phyloP scores from a whole-genome alignment of 1,140 invertebrate genomes.

The Drosophila nikananu region DNA sequence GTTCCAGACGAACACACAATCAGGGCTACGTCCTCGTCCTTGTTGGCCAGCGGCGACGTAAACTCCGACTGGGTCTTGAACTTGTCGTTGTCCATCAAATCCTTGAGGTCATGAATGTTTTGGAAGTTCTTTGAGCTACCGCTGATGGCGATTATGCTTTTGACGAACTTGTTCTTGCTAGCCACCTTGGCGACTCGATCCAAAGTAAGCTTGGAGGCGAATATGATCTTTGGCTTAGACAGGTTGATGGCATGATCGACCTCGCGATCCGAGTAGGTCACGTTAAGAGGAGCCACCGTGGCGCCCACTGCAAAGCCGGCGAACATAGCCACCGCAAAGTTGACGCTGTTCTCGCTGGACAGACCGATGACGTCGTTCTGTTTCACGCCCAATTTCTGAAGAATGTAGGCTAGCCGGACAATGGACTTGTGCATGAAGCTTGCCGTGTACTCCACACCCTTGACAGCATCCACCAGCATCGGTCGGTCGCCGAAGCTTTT shows the following conservation, averaged over 20 bases:
- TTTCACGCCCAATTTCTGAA: constrained; percentile 85
- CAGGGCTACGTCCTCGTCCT: constrained; percentile 69
- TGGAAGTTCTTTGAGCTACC: constrained; percentile 65
- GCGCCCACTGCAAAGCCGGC: constrained; percentile 87
- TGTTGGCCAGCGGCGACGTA: constrained; percentile 54
- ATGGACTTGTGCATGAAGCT: constrained; percentile 85
- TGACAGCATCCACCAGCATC: constrained; percentile 85
- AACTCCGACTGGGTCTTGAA: constrained; percentile 56
- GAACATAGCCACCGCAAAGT: constrained; percentile 86
- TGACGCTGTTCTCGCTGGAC: constrained; percentile 87
- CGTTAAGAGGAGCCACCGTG: constrained; percentile 87
- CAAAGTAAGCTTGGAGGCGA: constrained; percentile 87
- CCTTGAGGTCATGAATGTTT: constrained; percentile 52
- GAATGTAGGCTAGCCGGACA: constrained; percentile 85
- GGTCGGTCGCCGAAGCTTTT: constrained; percentile 63
- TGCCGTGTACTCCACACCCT: constrained; percentile 82
- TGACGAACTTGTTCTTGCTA: constrained; percentile 85
- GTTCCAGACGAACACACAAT: constrained; percentile 90
- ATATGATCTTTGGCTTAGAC: constrained; percentile 89
- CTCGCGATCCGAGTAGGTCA: constrained; percentile 88
- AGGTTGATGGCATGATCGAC: constrained; percentile 88
- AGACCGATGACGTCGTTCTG: constrained; percentile 87
- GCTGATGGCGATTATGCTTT: constrained; percentile 85
- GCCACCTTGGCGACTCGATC: constrained; percentile 84
- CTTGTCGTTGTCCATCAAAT: constrained; percentile 66